Base-by-base conservation (phyloP, 2,888 invertebrate genomes). In the Clusia tigrina region DNA sequence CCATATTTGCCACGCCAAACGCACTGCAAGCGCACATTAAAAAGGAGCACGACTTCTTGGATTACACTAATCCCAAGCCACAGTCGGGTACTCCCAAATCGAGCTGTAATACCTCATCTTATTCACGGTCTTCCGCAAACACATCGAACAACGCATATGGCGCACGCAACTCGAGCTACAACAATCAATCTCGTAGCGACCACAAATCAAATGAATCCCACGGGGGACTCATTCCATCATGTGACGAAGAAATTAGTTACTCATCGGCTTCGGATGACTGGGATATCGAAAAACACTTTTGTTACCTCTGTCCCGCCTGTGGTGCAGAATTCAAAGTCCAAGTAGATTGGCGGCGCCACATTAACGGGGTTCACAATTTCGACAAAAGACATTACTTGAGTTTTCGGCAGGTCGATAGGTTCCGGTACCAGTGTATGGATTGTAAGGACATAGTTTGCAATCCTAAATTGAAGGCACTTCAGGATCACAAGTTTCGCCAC, bases 401-500 rank as follows among this genome's bases (percentile, higher is more conserved):
- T 53, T 81, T 80, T 69, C 71, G 74, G 1, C 75, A 74, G 56
- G 17, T 80, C 55, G 81, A 80, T 60, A 80, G 80, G 62, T 78
- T 74, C 59, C 78, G 80, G 38, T 80, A 75, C 58, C 78, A 79
- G 62, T 80, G 80, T 53, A 74, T 68, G 2, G 70, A 70, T 24
- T 80, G 80, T 64, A 76, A 74, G 61, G 80, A 80, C 55, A 68
- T 78, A 42, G 78, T 80, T 10, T 73, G 73, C 38, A 78, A 78
- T 37, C 72, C 79, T 0, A 80, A 80, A 60, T 59, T 80, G 12
- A 80, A 80, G 60, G 81, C 79, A 1, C 58, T 80, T n/a, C 80
- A 80, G 66, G 80, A 80, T 69, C 80, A 80, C 64, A 81, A 80
- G 46, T 80, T 80, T 57, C 74, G 80, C 0, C 80, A 80, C 62